Evolutionary conservation across 2,888 invertebrate species (phyloP).

Genomic region (Biston stratarius): DNA sequence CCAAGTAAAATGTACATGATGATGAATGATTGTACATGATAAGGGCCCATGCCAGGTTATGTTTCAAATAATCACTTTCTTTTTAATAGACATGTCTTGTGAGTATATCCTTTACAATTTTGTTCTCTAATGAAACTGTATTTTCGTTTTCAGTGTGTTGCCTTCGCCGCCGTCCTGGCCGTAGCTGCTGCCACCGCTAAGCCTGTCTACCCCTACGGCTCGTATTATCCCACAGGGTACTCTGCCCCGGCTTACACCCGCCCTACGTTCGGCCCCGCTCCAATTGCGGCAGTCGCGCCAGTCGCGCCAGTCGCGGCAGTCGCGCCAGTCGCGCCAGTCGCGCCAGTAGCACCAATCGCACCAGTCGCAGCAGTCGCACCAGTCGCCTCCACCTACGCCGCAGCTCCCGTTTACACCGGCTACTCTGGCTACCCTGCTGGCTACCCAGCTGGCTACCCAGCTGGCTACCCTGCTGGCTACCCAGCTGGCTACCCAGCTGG

Average conservation of each 20-base stretch:
- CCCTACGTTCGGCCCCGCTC: no score
- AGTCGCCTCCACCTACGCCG: constrained; percentile 16
- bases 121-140: background rate
- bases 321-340: background rate
- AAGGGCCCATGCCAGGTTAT: no score
- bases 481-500: constrained; percentile 15
- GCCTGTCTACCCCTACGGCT: constrained; percentile 44
- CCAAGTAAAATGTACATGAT: no score
- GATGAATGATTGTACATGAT: no score
- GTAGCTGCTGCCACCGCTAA: constrained; percentile 70
- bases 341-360: constrained; percentile 1
- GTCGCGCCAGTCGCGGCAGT: background rate
- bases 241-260: constrained; percentile 15
- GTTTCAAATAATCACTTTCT: no score
- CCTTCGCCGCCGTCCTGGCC: constrained; percentile 61
- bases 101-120: no score
- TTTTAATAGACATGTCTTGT: no score
- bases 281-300: background rate
- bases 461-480: constrained; percentile 20
- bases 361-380: constrained; percentile 15
- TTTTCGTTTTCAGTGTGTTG: constrained; percentile 53
- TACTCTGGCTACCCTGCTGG: constrained; percentile 23
- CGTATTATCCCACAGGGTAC: constrained; percentile 34
- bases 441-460: constrained; percentile 33
- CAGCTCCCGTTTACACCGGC: constrained; percentile 31